Base-by-base conservation (phyloP, 2,888 invertebrate species). In the Galerucella pusilla region DNA sequence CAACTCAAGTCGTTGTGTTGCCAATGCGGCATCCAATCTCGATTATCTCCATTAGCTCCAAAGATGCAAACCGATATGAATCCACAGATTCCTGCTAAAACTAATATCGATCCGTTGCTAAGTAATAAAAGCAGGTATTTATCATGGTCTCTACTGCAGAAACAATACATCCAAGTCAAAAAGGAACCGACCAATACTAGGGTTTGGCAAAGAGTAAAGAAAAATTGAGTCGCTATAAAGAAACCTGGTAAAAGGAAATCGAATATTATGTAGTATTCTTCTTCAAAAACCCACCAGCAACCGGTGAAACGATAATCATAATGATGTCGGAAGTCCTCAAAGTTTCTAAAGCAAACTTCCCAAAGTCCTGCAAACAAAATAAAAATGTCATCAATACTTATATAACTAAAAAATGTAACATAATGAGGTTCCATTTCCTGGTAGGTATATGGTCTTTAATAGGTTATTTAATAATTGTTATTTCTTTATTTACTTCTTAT, bases 231-330 rank as follows among this genome's bases (percentile, higher is more conserved):
- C 0, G 96, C 94, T 73, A 97, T 93, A 84, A 97, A 97, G 89
- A 98, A 98, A 14, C 94, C 93, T 70, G 97, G 97, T 81, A 97
- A 88, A 4, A 98, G 89, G 83, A 96, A 94, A 82, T 97, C 94
- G 83, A 96, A 94, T 80, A 98, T 96, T 75, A 97, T 97, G 85
- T 97, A 96, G 86, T 96, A 97, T 88, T 98, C 98, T 87, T 97
- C 97, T 88, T 98, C 96, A 85, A 97, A 97, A 76, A 98, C 95
- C 97, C 98, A 98, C 95, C 97, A 97, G 85, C 98, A 98, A 0
- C 96, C 96, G 16, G 90, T 91, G 83, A 96, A 96, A 70, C 90
- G 90, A 6, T 92, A 93, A 84, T 97, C 96, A 88, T 97, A 98
- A 76, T 93, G 91, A 80, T 94, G 93, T 81, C 94, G 93, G 5